phyloP scores from a whole-genome alignment of 2,888 invertebrate genomes.

The Sinelater perroti region DNA sequence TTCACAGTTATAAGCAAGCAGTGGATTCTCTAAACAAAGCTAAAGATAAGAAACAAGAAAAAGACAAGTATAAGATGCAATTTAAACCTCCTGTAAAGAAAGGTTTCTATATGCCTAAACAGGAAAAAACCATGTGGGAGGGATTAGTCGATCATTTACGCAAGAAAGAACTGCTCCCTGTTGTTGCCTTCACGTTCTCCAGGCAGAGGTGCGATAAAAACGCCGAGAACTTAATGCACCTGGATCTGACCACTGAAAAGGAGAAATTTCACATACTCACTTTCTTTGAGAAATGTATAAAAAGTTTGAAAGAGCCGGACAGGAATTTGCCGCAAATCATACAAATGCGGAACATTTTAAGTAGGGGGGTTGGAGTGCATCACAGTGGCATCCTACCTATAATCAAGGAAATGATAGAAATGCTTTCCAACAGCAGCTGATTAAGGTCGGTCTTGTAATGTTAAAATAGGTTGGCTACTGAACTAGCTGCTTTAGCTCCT shows the following conservation, averaged over 20 bases:
- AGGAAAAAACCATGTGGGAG: conserved; percentile 85
- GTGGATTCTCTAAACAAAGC: conserved; percentile 15
- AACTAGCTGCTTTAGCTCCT: conserved; percentile 70
- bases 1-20: conserved; percentile 28
- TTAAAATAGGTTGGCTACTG: background rate
- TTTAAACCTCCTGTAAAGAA: conserved; percentile 14
- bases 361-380: conserved; percentile 94
- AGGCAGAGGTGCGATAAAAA: conserved; percentile 81
- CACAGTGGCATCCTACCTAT: conserved; percentile 98
- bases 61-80: conserved; percentile 10
- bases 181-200: conserved; percentile 94
- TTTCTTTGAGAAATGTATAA: conserved; percentile 88
- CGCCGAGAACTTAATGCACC: conserved; percentile 65
- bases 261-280: conserved; percentile 86
- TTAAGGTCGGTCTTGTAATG: conserved; percentile 63
- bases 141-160: conserved; percentile 82
- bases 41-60: conserved; percentile 27
- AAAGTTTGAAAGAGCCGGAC: conserved; percentile 80
- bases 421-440: conserved; percentile 94
- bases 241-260: conserved; percentile 82
- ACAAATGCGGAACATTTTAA: conserved; percentile 74
- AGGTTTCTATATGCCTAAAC: conserved; percentile 61
- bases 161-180: conserved; percentile 85
- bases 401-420: conserved; percentile 98
- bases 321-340: conserved; percentile 86